A percentile compares a stretch with the other conserved stretches of the same genome.
These are phyloP conservation scores for Pygocentrus nattereri DNA, from an alignment of 2,797 vertebrate species.

Conservation along the genomic window DNA sequence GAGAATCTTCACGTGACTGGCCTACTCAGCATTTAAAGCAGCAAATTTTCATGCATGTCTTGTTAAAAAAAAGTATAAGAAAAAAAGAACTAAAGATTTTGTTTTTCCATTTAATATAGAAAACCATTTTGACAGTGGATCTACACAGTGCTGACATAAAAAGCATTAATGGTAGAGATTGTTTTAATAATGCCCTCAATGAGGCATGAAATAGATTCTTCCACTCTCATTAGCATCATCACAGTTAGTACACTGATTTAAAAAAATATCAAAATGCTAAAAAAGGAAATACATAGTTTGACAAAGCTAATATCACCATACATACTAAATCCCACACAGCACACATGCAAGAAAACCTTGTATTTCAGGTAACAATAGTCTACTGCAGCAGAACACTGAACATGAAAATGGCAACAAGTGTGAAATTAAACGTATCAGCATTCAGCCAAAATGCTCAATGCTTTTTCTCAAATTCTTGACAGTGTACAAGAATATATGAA, in stretches of 20 bases:
- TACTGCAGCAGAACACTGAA: background rate
- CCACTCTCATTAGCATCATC: background rate
- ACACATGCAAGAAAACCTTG: conserved; percentile 12
- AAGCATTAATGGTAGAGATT: background rate
- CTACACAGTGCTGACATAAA: conserved; percentile 5
- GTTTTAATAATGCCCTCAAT: background rate
- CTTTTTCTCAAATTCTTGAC: background rate
- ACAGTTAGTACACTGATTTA: background rate
- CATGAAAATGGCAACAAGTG: background rate
- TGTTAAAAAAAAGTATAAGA: too few species aligned
- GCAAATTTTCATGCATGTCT: background rate
- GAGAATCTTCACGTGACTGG: too few species aligned
- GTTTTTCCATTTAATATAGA: conserved; percentile 58
- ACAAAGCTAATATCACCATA: background rate
- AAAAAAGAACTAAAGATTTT: conserved; percentile 45
- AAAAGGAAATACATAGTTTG: background rate
- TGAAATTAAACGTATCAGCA: too few species aligned
- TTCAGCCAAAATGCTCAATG: too few species aligned
- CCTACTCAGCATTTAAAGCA: too few species aligned
- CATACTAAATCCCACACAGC: conserved; percentile 5
- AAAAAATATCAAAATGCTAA: background rate
- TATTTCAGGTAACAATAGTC: background rate
- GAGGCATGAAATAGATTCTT: background rate
- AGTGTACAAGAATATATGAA: background rate
- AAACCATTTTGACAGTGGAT: background rate